Evolutionary conservation across 2,113 vertebrate genomes (phyloP).

Genomic region (Paracanthobrama guichenoti): DNA sequence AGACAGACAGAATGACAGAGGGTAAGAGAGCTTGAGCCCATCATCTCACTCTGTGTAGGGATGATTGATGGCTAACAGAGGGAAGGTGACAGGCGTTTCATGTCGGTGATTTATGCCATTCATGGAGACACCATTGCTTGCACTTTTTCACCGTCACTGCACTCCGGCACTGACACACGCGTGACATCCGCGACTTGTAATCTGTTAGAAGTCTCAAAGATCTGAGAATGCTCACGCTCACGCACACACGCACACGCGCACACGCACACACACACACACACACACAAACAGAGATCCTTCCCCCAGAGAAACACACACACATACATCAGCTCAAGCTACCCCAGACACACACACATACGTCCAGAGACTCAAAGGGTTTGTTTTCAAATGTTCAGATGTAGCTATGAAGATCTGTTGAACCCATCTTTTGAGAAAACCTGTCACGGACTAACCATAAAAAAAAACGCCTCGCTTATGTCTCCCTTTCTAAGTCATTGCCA

Average conservation of each 20-base stretch:
- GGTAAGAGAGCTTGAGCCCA: conserved; percentile 54
- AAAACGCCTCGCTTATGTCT: not conserved
- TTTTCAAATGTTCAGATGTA: not conserved
- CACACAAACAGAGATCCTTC: not conserved
- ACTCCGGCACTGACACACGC: not conserved
- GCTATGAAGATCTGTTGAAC: not conserved
- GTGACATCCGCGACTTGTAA: conserved; percentile 71
- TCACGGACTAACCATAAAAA: conserved; percentile 18
- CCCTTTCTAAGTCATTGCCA: conserved; percentile 33
- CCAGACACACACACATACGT: not conserved
- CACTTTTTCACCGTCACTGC: conserved; percentile 28
- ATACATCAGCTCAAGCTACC: not conserved
- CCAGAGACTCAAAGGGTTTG: not conserved
- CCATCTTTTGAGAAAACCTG: conserved; percentile 21
- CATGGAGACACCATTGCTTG: conserved; percentile 32
- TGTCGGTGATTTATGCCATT: conserved; percentile 67
- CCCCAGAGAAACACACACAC: not conserved
- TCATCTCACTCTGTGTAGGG: conserved; percentile 34
- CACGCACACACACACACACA: not conserved
- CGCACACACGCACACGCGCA: not conserved
- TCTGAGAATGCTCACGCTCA: not conserved
- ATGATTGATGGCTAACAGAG: conserved; percentile 77
- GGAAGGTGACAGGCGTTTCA: conserved; percentile 74
- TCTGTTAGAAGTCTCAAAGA: conserved; percentile 71
- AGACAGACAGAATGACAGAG: conserved; percentile 34